Evolutionary conservation across 2,113 vertebrate genomes (phyloP), one percentile per base, ranked within the genome.

Genomic region (Turnix velox): DNA sequence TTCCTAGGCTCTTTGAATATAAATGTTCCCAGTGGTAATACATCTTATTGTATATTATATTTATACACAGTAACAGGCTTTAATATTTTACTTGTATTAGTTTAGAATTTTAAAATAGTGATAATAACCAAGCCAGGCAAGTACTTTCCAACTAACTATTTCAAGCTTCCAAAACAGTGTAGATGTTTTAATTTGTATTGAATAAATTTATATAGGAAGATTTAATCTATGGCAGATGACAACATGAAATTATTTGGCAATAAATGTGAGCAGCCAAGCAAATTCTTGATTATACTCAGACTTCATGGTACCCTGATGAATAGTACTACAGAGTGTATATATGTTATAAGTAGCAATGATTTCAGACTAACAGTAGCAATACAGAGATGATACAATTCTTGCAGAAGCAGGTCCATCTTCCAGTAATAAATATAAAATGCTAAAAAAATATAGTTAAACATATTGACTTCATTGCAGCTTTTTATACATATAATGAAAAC

Each of bases 401-500:
- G 51, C 37, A 75, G 87, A 85, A 84, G 52, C 67, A 62, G 59
- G 46, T 84, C 74, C 71, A 63, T 87, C 57, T 91, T 90, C 68
- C 58, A 66, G 45, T 58, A 84, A 93, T 75, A 96, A 94, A 93
- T 88, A 91, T 58, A 80, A 90, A 90, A 69, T 69, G 46, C 82
- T 43, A 80, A 84, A 75, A 94, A 87, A 88, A 63, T 84, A 71
- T 24, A 78, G 73, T 94, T 91, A 86, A 95, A 83, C 85, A 90
- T 86, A 94, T 54, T 88, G 90, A 74, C 94, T 96, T 96, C 84
- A 89, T 79, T 92, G 86, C 87, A 90, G 86, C 51, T 94, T 97
- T 96, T 96, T 95, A 92, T 96, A 87, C 30, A 65, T 92, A 77
- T 94, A 96, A 97, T 96, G 95, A 96, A 97, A 98, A 96, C 92